Evolutionary conservation across 2,888 invertebrate genomes (phyloP).

Genomic region (Euspilapteryx auroguttella): DNA sequence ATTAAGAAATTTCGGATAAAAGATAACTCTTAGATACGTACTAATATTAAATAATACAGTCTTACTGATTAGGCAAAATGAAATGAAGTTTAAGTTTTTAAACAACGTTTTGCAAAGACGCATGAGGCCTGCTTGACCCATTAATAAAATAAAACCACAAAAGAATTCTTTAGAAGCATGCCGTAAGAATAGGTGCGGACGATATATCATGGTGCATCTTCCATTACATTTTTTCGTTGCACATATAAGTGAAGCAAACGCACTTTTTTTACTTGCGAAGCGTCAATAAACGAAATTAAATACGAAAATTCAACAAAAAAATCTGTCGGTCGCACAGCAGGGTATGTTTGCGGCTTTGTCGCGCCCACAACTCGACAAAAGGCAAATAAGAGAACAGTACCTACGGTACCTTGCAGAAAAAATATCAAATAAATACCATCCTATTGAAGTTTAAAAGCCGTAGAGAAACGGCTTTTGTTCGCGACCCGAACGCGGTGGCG

Average conservation of each 20-base stretch:
- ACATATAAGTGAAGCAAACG: constrained; percentile 9
- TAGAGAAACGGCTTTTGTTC: constrained; percentile 46
- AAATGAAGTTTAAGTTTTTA: too few relatives aligned
- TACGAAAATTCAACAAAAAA: constrained; percentile 38
- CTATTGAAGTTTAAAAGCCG: constrained; percentile 59
- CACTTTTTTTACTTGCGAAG: background rate
- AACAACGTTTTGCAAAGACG: too few relatives aligned
- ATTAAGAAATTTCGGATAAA: too few relatives aligned
- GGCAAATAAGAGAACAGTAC: constrained; percentile 58
- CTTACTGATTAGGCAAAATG: too few relatives aligned
- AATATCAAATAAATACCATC: constrained; percentile 53
- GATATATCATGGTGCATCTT: constrained; percentile 49
- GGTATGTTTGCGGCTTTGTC: constrained; percentile 57
- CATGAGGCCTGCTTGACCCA: constrained; percentile 2
- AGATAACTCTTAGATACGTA: too few relatives aligned
- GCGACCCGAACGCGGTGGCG: constrained; percentile 45
- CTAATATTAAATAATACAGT: too few relatives aligned
- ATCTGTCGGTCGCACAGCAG: constrained; percentile 43
- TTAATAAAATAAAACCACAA: constrained; percentile 10
- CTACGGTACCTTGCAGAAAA: constrained; percentile 23
- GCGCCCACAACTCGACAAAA: constrained; percentile 56
- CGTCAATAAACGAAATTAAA: constrained; percentile 53
- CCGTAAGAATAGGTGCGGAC: constrained; percentile 26
- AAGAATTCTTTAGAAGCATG: constrained; percentile 24
- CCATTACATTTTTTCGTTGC: constrained; percentile 35